These are phyloP conservation scores for Leucophenga varia DNA, from an alignment of 1,140 invertebrate species.

Conservation along the genomic window DNA sequence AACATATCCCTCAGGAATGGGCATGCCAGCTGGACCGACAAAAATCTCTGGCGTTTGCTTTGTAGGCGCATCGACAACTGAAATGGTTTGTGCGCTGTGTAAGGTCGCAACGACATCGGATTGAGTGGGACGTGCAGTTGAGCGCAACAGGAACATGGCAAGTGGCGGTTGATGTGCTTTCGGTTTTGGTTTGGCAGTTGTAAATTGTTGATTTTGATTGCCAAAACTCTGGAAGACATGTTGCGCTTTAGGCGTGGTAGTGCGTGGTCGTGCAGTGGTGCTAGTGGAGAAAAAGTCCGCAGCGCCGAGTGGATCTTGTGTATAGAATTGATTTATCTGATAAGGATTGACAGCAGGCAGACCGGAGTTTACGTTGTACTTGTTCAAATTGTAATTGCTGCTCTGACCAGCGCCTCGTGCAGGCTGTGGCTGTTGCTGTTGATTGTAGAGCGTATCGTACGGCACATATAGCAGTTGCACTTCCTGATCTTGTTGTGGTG, in stretches of 20 bases:
- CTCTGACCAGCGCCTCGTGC: neutral
- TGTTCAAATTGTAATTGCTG: conserved; percentile 44
- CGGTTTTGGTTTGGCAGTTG: conserved; percentile 58
- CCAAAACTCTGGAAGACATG: conserved; percentile 54
- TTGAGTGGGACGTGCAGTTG: conserved; percentile 60
- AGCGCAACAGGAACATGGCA: conserved; percentile 72
- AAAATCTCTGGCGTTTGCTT: conserved; percentile 72
- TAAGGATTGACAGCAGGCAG: conserved; percentile 40
- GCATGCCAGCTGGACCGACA: conserved; percentile 73
- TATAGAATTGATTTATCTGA: conserved; percentile 53
- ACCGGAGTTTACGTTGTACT: conserved; percentile 51
- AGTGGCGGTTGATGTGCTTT: conserved; percentile 79
- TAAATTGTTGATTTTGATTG: conserved; percentile 26
- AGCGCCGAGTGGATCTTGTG: conserved; percentile 38
- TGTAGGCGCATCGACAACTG: conserved; percentile 72
- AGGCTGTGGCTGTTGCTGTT: conserved; percentile 46
- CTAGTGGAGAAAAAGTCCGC: conserved; percentile 29
- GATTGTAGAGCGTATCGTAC: conserved; percentile 70
- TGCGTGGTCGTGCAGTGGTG: conserved; percentile 34
- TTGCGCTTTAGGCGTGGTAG: conserved; percentile 57
- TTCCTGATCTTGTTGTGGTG: too few relatives aligned
- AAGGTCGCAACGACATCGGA: conserved; percentile 69
- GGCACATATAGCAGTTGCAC: conserved; percentile 79
- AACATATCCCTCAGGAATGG: conserved; percentile 68
- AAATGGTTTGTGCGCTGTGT: conserved; percentile 70